Evolutionary conservation across 2,888 invertebrate species (phyloP), one percentile per base, ranked within the genome.

Genomic region (Neoaliturus tenellus): DNA sequence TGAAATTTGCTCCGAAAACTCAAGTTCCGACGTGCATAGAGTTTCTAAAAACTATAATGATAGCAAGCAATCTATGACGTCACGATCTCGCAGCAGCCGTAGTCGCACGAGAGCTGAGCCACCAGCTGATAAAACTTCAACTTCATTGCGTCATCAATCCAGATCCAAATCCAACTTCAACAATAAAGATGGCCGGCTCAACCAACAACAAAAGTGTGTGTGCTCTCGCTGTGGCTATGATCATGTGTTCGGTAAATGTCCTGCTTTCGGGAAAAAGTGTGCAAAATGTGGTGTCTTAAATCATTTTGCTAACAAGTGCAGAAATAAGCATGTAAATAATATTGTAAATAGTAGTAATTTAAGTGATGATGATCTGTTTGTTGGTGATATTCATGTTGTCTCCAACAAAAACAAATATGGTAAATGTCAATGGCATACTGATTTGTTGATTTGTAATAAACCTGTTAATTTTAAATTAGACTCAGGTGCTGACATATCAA

Each of bases 231-330:
- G 86, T 85, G 85, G 86, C 12, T 75, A 35, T 20, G 20, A 3
- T 6, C 86, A 86, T 80, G 14, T 12, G 2, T 33, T 31, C 5
- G 80, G 81, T 48, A 48, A 84, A 44, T 87, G 86, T 83, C 86
- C 86, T 2, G 85, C 85, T 12, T 83, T 67, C 71, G 80, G 80
- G 8, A 85, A 87, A 80, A 35, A 17, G 86, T 51, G 86, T 71
- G 28, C 31, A 14, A 25, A 48, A 23, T 87, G 85, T 82, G 55
- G 80, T 25, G 33, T 44, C 25, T 48, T 35, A 20, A 86, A 86
- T 78, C 85, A 87, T 83, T 86, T 86, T 84, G 82, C 71, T 12
- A 71, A 4, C 41, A 31, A 71, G 20, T 71, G 71, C 41, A 39
- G 41, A 41, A 39, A 35, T 2, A 71, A 41, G 41, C 10, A 12